Evolutionary conservation across 2,113 vertebrate genomes (phyloP).

Genomic region (Todiramphus chloris): DNA sequence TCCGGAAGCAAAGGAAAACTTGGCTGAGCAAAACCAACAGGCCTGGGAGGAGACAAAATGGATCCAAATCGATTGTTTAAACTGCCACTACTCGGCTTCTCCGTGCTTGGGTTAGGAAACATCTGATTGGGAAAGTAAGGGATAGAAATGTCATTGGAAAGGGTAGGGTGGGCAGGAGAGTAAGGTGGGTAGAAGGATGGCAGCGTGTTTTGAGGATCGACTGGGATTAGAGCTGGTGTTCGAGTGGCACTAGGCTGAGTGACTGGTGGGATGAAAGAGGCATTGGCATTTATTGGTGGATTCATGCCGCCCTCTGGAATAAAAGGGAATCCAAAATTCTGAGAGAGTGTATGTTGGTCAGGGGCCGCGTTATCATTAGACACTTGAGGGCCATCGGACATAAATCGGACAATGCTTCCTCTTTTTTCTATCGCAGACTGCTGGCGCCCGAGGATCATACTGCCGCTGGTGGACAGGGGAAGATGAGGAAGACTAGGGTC

Average conservation of each 20-base stretch:
- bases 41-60: constrained; percentile 96
- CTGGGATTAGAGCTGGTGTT: constrained; percentile 90
- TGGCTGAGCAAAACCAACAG: constrained; percentile 94
- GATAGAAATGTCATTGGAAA: constrained; percentile 93
- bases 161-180: constrained; percentile 94
- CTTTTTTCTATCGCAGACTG: constrained; percentile 86
- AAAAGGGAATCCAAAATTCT: constrained; percentile 96
- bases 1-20: constrained; percentile 95
- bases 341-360: constrained; percentile 89
- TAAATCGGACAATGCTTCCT: constrained; percentile 93
- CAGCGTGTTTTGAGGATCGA: constrained; percentile 93
- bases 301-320: constrained; percentile 95
- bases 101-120: constrained; percentile 92
- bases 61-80: constrained; percentile 96
- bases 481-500: constrained; percentile 89
- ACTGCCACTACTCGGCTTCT: constrained; percentile 86
- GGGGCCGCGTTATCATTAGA: constrained; percentile 84
- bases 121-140: constrained; percentile 98
- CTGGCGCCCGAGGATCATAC: constrained; percentile 90
- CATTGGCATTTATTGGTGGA: constrained; percentile 91
- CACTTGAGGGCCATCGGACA: constrained; percentile 90
- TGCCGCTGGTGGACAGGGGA: constrained; percentile 82
- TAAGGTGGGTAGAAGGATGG: constrained; percentile 96
- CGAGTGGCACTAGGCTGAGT: constrained; percentile 89
- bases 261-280: constrained; percentile 94